A percentile compares a stretch with the other conserved stretches of the same genome.
These are phyloP conservation scores for Hemistola chrysoprasaria DNA, from an alignment of 2,888 invertebrate genomes.

Conservation along the genomic window DNA sequence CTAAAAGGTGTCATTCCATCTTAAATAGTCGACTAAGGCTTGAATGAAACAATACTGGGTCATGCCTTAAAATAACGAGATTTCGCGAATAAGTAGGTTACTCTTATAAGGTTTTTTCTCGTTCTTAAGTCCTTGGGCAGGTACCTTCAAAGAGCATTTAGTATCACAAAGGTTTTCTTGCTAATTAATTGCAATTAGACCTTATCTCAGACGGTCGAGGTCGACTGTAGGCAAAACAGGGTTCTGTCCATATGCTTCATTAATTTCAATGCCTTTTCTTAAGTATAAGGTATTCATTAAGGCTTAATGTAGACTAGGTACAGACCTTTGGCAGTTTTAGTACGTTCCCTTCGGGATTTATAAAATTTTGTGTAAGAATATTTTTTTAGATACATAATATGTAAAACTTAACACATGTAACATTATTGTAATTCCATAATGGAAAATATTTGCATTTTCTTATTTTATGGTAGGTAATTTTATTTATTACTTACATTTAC, in stretches of 20 bases:
- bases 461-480: background rate
- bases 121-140: slow-evolving; percentile 9
- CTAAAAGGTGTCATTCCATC: too few relatives aligned
- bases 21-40: too few relatives aligned
- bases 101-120: slow-evolving; percentile 22
- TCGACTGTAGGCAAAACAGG: slow-evolving; percentile 17
- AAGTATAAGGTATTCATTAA: slow-evolving; percentile 1
- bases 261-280: slow-evolving; percentile 27
- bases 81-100: slow-evolving; percentile 17
- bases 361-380: too few relatives aligned
- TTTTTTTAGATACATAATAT: too few relatives aligned
- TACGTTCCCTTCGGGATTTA: too few relatives aligned
- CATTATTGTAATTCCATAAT: too few relatives aligned
- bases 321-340: too few relatives aligned
- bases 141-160: slow-evolving; percentile 24
- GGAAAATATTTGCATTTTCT: too few relatives aligned
- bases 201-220: slow-evolving; percentile 36
- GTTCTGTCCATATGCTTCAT: slow-evolving; percentile 34
- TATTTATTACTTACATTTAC: background rate
- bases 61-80: slow-evolving; percentile 1
- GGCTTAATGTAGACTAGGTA: too few relatives aligned
- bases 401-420: too few relatives aligned
- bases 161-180: slow-evolving; percentile 37
- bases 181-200: slow-evolving; percentile 56
- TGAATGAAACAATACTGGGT: too few relatives aligned